These are phyloP conservation scores for Gulo gulo DNA, from an alignment of 2,113 vertebrate species.

Conservation along the genomic window DNA sequence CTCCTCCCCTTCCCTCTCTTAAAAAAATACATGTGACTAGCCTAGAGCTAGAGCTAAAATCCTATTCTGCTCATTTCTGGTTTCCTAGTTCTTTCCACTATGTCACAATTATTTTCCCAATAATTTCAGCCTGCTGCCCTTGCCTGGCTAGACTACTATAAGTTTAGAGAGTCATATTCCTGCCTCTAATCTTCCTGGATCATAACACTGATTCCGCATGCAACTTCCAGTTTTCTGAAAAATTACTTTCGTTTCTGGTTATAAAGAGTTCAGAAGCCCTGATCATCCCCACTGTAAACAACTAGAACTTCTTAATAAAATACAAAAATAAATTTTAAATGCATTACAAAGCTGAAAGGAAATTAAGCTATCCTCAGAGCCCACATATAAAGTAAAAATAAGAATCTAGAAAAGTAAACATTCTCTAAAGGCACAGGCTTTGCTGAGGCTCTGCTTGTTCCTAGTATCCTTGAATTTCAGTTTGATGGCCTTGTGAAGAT, in stretches of 20 bases:
- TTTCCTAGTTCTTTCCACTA: not conserved
- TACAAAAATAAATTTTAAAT: conserved; percentile 28
- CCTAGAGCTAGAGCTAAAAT: not conserved
- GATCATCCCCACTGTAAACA: not conserved
- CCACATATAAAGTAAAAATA: not conserved
- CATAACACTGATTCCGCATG: not conserved
- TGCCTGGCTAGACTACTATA: not conserved
- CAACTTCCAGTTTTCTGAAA: not conserved
- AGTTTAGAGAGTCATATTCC: not conserved
- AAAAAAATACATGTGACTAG: not conserved
- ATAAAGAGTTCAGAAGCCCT: not conserved
- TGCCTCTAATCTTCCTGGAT: not conserved
- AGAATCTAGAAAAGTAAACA: not conserved
- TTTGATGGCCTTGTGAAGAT: not conserved
- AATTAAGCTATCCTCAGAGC: not conserved
- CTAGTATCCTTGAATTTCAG: not conserved
- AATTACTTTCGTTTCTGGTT: not conserved
- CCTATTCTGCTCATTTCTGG: not conserved
- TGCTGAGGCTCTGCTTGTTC: not conserved
- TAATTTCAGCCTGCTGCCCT: not conserved
- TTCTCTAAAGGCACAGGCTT: not conserved
- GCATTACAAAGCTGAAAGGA: not conserved
- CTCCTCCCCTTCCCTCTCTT: not conserved
- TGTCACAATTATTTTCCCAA: not conserved
- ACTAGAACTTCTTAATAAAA: not conserved